Conservation (phyloP, 2,797 vertebrate species). For the Ctenopoma multispine region DNA sequence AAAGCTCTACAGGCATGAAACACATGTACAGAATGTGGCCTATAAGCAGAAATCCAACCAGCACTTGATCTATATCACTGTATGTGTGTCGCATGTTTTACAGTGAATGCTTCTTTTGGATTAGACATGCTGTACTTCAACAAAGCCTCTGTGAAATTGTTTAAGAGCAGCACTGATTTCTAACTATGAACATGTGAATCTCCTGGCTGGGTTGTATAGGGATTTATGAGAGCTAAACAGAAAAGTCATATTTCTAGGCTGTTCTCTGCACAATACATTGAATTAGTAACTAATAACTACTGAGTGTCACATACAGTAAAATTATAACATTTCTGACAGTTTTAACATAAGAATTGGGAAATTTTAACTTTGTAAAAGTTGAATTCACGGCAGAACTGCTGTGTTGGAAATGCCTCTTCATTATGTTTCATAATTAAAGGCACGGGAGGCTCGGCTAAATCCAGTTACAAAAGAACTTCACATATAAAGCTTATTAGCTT, state of each 20-base stretch:
- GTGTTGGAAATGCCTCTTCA: constrained; percentile 18
- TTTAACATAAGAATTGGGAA: no score
- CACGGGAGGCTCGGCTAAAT: constrained; percentile 49
- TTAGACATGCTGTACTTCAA: not conserved
- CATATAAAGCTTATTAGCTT: constrained; percentile 25
- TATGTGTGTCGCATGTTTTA: not conserved
- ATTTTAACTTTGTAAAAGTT: no score
- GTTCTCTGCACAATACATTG: not conserved
- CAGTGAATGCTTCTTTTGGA: not conserved
- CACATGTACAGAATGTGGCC: not conserved
- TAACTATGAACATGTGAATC: no score
- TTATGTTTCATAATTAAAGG: constrained; percentile 50
- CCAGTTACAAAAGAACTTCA: constrained; percentile 42
- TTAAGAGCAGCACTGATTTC: no score
- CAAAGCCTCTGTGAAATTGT: not conserved
- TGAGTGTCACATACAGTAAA: no score
- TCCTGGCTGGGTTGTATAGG: no score
- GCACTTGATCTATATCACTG: not conserved
- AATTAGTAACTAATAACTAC: no score
- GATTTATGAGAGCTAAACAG: not conserved
- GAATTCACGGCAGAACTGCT: no score
- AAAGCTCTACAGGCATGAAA: not conserved
- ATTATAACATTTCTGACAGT: no score
- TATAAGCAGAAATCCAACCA: not conserved
- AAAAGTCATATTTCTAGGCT: no score